These are phyloP conservation scores for Vanessa cardui DNA, from an alignment of 2,888 invertebrate species.

Conservation along the genomic window DNA sequence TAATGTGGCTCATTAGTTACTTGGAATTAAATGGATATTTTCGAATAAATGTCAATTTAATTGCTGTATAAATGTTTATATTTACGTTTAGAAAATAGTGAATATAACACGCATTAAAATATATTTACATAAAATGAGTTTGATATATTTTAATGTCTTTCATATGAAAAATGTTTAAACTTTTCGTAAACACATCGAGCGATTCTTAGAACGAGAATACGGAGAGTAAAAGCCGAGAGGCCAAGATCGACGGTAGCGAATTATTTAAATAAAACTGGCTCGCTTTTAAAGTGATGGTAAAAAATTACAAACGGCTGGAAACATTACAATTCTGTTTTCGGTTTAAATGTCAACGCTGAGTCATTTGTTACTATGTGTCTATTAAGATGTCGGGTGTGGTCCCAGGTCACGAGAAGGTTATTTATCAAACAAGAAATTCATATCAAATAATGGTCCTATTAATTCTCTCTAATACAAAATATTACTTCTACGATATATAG, in stretches of 20 bases:
- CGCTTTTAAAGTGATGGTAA: slow-evolving; percentile 35
- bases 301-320: slow-evolving; percentile 34
- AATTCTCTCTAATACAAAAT: too few relatives aligned
- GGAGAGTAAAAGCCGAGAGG: slow-evolving; percentile 26
- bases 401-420: slow-evolving; percentile 28
- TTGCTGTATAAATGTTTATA: too few relatives aligned
- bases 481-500: too few relatives aligned
- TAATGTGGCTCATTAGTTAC: neutral
- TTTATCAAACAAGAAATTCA: slow-evolving; percentile 1
- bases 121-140: too few relatives aligned
- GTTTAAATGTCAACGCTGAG: slow-evolving; percentile 33
- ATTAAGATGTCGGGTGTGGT: slow-evolving; percentile 24
- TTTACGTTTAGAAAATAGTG: too few relatives aligned
- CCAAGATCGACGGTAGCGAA: slow-evolving; percentile 34
- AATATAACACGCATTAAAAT: too few relatives aligned
- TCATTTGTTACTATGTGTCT: slow-evolving; percentile 26
- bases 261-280: slow-evolving; percentile 42
- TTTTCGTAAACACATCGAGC: slow-evolving; percentile 1
- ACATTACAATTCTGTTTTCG: slow-evolving; percentile 35
- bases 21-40: too few relatives aligned
- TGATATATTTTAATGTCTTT: neutral
- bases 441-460: too few relatives aligned
- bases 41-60: neutral
- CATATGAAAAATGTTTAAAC: neutral
- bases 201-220: slow-evolving; percentile 12